Percentiles rank a stretch among this genome's conserved stretches.
phyloP scores from a whole-genome alignment of 2,113 vertebrate species.

The Microtus montanus region DNA sequence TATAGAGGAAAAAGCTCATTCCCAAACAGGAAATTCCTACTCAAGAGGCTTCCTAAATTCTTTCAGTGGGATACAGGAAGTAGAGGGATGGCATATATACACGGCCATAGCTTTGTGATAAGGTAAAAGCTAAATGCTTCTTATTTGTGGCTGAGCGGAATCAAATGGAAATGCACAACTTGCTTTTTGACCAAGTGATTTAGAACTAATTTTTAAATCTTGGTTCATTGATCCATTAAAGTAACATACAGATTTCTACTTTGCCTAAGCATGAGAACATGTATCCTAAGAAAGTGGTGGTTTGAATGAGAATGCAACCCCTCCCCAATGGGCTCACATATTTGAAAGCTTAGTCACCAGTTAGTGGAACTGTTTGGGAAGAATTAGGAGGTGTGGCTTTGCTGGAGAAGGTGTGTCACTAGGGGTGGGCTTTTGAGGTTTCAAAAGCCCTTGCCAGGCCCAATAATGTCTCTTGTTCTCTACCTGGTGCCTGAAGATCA shows the following conservation, averaged over 20 bases:
- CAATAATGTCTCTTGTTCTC: not conserved
- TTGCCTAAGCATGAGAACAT: not conserved
- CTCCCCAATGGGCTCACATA: not conserved
- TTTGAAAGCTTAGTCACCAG: not conserved
- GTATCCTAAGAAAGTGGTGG: not conserved
- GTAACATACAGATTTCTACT: not conserved
- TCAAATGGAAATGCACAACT: not conserved
- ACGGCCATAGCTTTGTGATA: not conserved
- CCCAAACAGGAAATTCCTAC: not conserved
- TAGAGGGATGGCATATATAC: not conserved
- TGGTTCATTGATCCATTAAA: not conserved
- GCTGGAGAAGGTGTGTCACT: not conserved
- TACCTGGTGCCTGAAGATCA: not conserved
- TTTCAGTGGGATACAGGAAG: not conserved
- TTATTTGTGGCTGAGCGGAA: not conserved
- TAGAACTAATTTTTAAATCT: conserved; percentile 19
- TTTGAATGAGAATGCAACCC: not conserved
- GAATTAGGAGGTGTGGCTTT: not conserved
- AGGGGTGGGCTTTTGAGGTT: not conserved
- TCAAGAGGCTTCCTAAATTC: conserved; percentile 11
- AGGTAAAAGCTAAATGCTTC: not conserved
- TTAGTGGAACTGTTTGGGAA: not conserved
- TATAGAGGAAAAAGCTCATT: not conserved
- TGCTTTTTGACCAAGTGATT: not conserved
- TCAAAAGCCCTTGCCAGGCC: not conserved